A percentile compares a stretch with the other conserved stretches of the same genome.
Conservation (phyloP, 1,140 invertebrate species). For the Dinoponera quadriceps region DNA sequence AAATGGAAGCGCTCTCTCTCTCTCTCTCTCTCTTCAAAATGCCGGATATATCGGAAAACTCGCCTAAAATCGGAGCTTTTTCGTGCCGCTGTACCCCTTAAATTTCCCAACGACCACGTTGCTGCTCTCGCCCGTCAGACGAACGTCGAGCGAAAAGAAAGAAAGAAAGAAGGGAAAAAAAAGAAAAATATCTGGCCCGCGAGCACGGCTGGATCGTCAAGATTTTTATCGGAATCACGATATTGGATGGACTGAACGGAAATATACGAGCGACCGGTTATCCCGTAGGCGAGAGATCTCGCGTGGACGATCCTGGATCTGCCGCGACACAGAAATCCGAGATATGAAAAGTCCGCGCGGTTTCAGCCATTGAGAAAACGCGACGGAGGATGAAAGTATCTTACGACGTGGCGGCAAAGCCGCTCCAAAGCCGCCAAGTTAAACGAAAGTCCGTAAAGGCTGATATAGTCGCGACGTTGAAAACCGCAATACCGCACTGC, state of each 20-base stretch:
- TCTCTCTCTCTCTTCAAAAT: neutral
- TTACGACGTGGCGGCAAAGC: conserved; percentile 41
- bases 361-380: conserved; percentile 52
- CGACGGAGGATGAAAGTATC: conserved; percentile 52
- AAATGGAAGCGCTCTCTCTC: neutral
- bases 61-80: neutral
- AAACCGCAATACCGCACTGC: conserved; percentile 38
- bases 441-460: conserved; percentile 59
- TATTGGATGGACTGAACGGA: conserved; percentile 42
- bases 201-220: neutral
- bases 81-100: neutral
- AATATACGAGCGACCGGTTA: conserved; percentile 33
- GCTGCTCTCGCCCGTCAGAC: neutral
- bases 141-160: neutral
- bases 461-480: conserved; percentile 31
- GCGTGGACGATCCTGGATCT: conserved; percentile 16
- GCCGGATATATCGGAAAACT: conserved; percentile 9
- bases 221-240: conserved; percentile 53
- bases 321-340: conserved; percentile 45
- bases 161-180: too few relatives aligned
- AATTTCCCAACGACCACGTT: neutral
- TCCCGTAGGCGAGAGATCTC: conserved; percentile 40
- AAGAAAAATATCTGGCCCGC: conserved; percentile 10
- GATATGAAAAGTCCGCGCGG: conserved; percentile 54
- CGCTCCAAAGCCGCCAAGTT: conserved; percentile 50